Evolutionary conservation across 2,797 vertebrate genomes (phyloP).

Genomic region (Sciurus carolinensis): DNA sequence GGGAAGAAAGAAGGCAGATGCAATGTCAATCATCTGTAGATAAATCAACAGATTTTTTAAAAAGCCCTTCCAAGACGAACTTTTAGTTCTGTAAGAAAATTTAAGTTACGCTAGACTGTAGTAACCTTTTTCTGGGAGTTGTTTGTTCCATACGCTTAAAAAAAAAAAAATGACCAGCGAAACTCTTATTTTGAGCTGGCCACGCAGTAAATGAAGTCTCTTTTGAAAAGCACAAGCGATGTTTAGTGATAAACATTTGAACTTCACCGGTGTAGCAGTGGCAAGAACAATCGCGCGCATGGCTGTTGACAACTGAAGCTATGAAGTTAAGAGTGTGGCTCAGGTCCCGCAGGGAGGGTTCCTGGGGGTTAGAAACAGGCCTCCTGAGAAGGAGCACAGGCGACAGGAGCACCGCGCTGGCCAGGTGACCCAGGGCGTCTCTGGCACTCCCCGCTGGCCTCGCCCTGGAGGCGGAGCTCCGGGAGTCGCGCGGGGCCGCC

Average conservation of each 20-base stretch:
- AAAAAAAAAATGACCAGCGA: background rate
- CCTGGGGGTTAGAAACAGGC: background rate
- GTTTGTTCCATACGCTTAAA: too few relatives aligned
- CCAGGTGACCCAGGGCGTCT: too few relatives aligned
- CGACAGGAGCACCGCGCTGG: too few relatives aligned
- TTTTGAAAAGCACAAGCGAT: background rate
- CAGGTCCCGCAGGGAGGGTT: too few relatives aligned
- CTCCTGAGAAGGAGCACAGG: background rate
- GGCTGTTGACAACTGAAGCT: background rate
- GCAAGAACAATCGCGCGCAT: background rate
- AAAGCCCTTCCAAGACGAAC: too few relatives aligned
- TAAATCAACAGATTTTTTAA: too few relatives aligned
- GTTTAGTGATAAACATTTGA: background rate
- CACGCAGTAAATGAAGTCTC: background rate
- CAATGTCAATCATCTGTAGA: too few relatives aligned
- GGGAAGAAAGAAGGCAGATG: too few relatives aligned
- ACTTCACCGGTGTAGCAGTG: background rate
- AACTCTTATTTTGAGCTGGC: background rate
- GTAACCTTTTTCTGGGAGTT: background rate
- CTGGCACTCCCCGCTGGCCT: background rate
- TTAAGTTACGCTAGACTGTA: background rate
- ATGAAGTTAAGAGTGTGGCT: background rate
- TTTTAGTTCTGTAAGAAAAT: too few relatives aligned
- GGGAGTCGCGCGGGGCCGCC: fast-evolving
- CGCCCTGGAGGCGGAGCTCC: too few relatives aligned